Evolutionary conservation across 2,797 vertebrate species (phyloP).

Genomic region (Chelon auratus): DNA sequence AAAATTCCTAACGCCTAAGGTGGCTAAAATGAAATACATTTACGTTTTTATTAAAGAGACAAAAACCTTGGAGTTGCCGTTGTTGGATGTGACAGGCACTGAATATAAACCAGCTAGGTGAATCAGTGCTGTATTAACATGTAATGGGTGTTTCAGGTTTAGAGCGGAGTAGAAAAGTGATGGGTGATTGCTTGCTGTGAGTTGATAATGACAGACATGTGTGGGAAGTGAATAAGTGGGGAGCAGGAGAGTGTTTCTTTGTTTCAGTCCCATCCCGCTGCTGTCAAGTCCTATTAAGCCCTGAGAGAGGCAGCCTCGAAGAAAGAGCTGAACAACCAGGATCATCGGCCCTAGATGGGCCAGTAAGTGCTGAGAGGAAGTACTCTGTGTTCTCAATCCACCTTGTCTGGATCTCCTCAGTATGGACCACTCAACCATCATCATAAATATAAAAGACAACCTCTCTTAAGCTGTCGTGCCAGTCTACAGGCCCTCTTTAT

Average conservation of each 20-base stretch:
- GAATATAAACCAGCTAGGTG: slow-evolving; percentile 20
- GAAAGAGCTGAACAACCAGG: slow-evolving; percentile 62
- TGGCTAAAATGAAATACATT: neutral
- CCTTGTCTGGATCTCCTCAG: slow-evolving; percentile 53
- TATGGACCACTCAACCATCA: slow-evolving; percentile 52
- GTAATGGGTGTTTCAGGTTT: slow-evolving; percentile 42
- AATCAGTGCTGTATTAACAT: slow-evolving; percentile 16
- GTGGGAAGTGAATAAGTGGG: slow-evolving; percentile 51
- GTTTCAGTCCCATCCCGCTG: slow-evolving; percentile 59
- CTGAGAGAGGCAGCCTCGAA: slow-evolving; percentile 55
- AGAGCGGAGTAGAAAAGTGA: slow-evolving; percentile 31
- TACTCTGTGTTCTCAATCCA: slow-evolving; percentile 57
- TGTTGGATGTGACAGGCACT: neutral
- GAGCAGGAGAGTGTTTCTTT: slow-evolving; percentile 57
- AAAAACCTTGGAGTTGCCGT: slow-evolving; percentile 8
- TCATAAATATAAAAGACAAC: slow-evolving; percentile 70
- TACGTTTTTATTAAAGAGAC: neutral
- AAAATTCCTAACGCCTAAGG: neutral
- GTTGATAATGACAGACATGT: slow-evolving; percentile 48
- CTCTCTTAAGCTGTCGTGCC: slow-evolving; percentile 65
- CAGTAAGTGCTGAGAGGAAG: slow-evolving; percentile 75
- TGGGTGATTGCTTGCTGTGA: slow-evolving; percentile 45
- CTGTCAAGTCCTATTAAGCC: slow-evolving; percentile 73
- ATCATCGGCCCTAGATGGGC: slow-evolving; percentile 79
- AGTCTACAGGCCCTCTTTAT: slow-evolving; percentile 49